These are phyloP conservation scores for Macrophya annulata DNA, from an alignment of 2,888 invertebrate genomes.

Conservation along the genomic window DNA sequence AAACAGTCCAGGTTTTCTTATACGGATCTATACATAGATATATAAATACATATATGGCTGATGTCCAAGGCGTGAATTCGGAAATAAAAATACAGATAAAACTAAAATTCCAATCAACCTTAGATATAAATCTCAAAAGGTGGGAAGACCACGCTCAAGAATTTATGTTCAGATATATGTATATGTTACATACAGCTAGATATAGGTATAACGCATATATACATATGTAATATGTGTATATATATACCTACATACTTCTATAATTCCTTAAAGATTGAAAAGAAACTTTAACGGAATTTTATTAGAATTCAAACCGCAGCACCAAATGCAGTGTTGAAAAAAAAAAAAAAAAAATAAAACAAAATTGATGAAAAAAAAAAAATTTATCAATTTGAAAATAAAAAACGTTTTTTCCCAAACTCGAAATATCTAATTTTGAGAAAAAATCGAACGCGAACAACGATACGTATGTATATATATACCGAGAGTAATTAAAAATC, in stretches of 20 bases:
- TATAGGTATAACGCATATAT: not conserved
- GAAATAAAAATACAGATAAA: conserved; percentile 24
- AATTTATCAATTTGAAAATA: not conserved
- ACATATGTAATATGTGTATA: too few relatives aligned
- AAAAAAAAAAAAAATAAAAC: not conserved
- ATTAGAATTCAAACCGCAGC: not conserved
- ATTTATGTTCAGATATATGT: not conserved
- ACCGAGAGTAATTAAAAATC: not conserved
- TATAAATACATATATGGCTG: not conserved
- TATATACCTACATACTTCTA: not conserved
- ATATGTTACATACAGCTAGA: not conserved
- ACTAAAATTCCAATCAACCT: conserved; percentile 10
- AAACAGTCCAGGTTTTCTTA: not conserved
- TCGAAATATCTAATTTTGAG: too few relatives aligned
- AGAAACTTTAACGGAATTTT: not conserved
- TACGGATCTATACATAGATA: too few relatives aligned
- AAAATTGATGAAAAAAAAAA: not conserved
- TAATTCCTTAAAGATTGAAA: not conserved
- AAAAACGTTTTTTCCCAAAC: not conserved
- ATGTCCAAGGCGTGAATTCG: conserved; percentile 5
- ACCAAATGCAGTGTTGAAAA: too few relatives aligned
- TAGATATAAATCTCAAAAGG: conserved; percentile 2
- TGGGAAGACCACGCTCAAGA: not conserved
- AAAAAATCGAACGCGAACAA: not conserved
- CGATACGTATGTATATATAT: not conserved